These are phyloP conservation scores for Motacilla tschutschensis DNA, from an alignment of 2,113 vertebrate genomes.

Conservation along the genomic window DNA sequence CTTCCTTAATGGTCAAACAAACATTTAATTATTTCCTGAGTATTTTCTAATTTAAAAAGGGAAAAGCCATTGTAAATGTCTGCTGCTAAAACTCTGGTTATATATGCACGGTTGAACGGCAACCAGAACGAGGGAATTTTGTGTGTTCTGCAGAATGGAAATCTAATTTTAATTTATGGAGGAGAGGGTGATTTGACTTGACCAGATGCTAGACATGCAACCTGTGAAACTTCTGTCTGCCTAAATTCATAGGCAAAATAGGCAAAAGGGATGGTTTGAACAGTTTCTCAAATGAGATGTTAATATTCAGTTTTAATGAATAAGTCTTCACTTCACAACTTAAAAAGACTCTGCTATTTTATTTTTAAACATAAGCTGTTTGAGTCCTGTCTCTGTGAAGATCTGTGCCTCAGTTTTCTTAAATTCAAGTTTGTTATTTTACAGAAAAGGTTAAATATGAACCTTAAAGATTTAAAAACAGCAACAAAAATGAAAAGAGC, in stretches of 20 bases:
- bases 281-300: conserved; percentile 47
- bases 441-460: conserved; percentile 13
- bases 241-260: conserved; percentile 52
- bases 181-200: conserved; percentile 44
- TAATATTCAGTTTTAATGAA: conserved; percentile 52
- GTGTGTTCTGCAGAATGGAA: conserved; percentile 34
- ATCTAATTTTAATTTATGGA: conserved; percentile 49
- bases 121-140: conserved; percentile 10
- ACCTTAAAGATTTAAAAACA: background rate
- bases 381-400: conserved; percentile 3
- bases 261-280: conserved; percentile 23
- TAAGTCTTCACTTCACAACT: conserved; percentile 15
- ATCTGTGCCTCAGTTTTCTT: conserved; percentile 22
- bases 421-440: conserved; percentile 21
- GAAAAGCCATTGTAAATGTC: background rate
- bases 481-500: background rate
- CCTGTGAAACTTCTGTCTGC: conserved; percentile 52
- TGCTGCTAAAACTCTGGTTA: background rate
- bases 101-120: background rate
- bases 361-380: conserved; percentile 46
- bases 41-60: background rate
- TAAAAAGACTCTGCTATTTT: conserved; percentile 29
- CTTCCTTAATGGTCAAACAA: background rate
- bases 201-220: conserved; percentile 53
- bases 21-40: conserved; percentile 7